Conservation (phyloP, 2,888 invertebrate species). For the Helleia helle region DNA sequence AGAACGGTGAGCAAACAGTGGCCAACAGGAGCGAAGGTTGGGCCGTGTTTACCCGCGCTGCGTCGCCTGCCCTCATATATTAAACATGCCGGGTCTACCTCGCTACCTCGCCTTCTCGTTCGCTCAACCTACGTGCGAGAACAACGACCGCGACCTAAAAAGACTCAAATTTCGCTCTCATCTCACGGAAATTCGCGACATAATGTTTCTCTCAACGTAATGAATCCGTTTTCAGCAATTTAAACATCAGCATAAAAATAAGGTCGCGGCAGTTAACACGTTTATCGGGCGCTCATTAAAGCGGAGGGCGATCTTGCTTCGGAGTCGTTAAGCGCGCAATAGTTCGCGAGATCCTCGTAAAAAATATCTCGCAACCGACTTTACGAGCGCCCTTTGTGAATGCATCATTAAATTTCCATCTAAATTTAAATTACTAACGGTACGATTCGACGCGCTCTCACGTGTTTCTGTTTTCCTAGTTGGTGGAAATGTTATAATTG, state of each 20-base stretch:
- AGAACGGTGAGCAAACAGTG: conserved; percentile 65
- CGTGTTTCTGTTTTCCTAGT: conserved; percentile 73
- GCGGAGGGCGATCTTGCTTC: conserved; percentile 71
- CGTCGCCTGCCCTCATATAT: conserved; percentile 72
- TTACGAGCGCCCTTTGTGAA: conserved; percentile 73
- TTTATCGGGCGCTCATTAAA: conserved; percentile 75
- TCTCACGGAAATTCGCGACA: conserved; percentile 22
- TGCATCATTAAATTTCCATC: conserved; percentile 75
- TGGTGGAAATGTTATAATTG: conserved; percentile 73
- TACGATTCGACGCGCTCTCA: conserved; percentile 63
- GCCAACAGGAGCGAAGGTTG: conserved; percentile 61
- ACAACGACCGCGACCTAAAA: conserved; percentile 22
- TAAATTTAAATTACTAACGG: conserved; percentile 72
- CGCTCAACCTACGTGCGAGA: conserved; percentile 26
- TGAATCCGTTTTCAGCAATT: conserved; percentile 70
- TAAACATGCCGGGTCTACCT: conserved; percentile 61
- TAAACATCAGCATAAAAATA: conserved; percentile 70
- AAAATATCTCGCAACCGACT: conserved; percentile 73
- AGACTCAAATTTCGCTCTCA: conserved; percentile 25
- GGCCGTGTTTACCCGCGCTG: conserved; percentile 61
- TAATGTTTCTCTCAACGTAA: conserved; percentile 43
- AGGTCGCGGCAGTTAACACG: conserved; percentile 72
- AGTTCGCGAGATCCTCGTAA: conserved; percentile 74
- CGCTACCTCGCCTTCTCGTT: conserved; percentile 30
- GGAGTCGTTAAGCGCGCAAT: conserved; percentile 75